Evolutionary conservation across 1,140 invertebrate species (phyloP).

Genomic region (Hypsibius dujardini): DNA sequence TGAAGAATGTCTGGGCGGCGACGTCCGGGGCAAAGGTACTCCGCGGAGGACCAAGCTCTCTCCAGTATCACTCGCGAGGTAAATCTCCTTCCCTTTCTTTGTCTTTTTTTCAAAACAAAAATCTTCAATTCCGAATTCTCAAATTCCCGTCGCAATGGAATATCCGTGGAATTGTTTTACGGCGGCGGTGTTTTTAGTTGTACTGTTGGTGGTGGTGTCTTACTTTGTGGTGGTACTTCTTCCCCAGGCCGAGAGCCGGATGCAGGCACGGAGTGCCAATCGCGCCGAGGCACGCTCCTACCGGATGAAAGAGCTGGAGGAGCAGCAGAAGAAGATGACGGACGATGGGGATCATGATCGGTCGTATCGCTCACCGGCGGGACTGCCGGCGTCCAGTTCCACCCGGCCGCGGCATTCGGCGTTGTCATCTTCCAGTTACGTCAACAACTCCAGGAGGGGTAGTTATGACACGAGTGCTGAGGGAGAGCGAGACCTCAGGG

Average conservation of each 20-base stretch:
- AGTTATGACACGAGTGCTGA: not conserved
- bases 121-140: too few relatives aligned
- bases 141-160: too few relatives aligned
- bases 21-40: slow-evolving; percentile 15
- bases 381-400: not conserved
- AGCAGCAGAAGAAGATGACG: slow-evolving; percentile 69
- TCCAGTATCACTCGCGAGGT: not conserved
- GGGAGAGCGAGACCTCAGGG: not conserved
- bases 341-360: not conserved
- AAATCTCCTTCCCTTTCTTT: too few relatives aligned
- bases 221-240: not conserved
- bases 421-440: too few relatives aligned
- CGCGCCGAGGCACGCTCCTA: slow-evolving; percentile 82
- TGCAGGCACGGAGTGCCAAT: slow-evolving; percentile 73
- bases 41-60: slow-evolving; percentile 14
- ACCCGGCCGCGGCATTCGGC: not conserved
- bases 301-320: slow-evolving; percentile 79
- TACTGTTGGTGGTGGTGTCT: not conserved
- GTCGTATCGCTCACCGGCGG: not conserved
- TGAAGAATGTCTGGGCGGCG: slow-evolving; percentile 9
- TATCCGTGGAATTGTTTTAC: not conserved
- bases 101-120: too few relatives aligned
- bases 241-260: slow-evolving; percentile 79
- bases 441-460: not conserved
- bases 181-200: not conserved